Evolutionary conservation across 2,888 invertebrate genomes (phyloP).

Genomic region (Agonopterix arenella): DNA sequence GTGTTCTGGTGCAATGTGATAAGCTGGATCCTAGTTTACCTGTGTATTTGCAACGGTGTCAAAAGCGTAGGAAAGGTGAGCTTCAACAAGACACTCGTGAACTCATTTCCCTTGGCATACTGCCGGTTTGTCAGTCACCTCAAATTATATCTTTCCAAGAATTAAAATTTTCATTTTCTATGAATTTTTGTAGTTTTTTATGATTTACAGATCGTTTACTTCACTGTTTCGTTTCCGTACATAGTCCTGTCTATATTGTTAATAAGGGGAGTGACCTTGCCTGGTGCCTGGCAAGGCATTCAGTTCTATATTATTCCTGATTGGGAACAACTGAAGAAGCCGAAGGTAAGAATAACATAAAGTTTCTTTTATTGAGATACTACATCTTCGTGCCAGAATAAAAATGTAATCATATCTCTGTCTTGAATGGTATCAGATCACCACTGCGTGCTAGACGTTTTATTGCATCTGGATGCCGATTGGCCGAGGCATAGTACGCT

Average conservation of each 20-base stretch:
- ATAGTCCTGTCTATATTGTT: conserved; percentile 83
- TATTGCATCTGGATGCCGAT: background rate
- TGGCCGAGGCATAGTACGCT: background rate
- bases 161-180: background rate
- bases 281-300: conserved; percentile 87
- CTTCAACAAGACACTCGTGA: no score
- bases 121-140: background rate
- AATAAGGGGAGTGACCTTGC: conserved; percentile 86
- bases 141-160: background rate
- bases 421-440: background rate
- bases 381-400: no score
- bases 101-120: no score
- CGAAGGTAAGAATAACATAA: conserved; percentile 74
- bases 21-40: conserved; percentile 88
- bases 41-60: conserved; percentile 92
- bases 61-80: conserved; percentile 89
- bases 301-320: conserved; percentile 87
- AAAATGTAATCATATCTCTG: no score
- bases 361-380: no score
- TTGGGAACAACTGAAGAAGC: conserved; percentile 84
- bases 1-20: conserved; percentile 84
- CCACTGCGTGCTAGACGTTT: conserved; percentile 1
- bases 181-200: background rate
- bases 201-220: conserved; percentile 81
- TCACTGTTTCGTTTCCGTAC: conserved; percentile 91